Evolutionary conservation across 2,797 vertebrate genomes (phyloP).

Genomic region (Scolopax bukidnonensis): DNA sequence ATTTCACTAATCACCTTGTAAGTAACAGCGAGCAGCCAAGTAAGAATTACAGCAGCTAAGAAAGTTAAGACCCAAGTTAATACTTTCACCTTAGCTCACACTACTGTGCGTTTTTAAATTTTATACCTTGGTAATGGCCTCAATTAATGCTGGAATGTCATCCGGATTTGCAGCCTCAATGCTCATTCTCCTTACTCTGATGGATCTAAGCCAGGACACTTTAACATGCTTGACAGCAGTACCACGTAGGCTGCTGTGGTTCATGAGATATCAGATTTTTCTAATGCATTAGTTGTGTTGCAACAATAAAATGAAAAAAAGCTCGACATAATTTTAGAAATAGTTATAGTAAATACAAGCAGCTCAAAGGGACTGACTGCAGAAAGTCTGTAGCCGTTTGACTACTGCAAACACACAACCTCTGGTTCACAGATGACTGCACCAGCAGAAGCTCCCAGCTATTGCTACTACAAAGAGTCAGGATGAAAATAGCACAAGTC

Average conservation of each 20-base stretch:
- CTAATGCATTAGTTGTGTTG: neutral
- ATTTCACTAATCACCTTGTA: neutral
- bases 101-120: neutral
- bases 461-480: neutral
- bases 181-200: neutral
- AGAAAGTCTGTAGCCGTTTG: neutral
- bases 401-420: neutral
- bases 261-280: neutral
- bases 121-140: conserved; percentile 25
- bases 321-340: neutral
- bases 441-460: neutral
- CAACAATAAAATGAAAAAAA: neutral
- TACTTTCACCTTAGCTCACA: neutral
- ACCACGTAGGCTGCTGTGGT: neutral
- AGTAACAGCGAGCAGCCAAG: neutral
- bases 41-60: neutral
- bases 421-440: neutral
- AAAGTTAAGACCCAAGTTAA: conserved; percentile 23
- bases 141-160: conserved; percentile 34
- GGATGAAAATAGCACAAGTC: neutral
- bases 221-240: neutral
- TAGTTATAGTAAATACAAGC: neutral
- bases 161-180: conserved; percentile 12
- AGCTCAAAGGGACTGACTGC: neutral
- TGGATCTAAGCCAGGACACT: conserved; percentile 3